Base-by-base conservation (phyloP, 92 coral and sea anemone genomes). In the Phenganax subtilis region DNA sequence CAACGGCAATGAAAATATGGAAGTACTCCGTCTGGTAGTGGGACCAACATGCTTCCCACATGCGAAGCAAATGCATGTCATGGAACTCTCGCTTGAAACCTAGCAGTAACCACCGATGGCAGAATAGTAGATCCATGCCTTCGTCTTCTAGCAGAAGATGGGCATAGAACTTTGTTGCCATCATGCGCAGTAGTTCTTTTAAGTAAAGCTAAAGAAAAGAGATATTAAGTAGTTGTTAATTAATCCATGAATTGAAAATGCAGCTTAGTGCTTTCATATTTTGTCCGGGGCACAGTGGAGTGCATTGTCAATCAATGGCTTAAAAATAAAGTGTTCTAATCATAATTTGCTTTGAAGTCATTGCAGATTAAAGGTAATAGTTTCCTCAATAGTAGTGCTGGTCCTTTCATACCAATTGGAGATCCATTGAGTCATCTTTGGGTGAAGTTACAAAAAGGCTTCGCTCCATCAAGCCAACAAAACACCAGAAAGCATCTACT, bases 21-120 rank as follows among this genome's bases (percentile, higher is more conserved):
- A 94, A 94, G 84, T 87, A 94, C 64, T 94, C 97, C 10, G 98
- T 94, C 80, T 94, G 97, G 77, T 94, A 94, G 61, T 89, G 97
- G n/a, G 97, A 94, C 98, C 98, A 94, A 72, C 97, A 94, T 8
- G 98, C 98, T 86, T 94, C 98, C 98, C 98, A 94, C 97, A 94
- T 94, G 54, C 91, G 89, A 57, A 94, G 87, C 44, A 94, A 97
- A 68, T 92, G 92, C 10, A 86, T 91, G 83, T 91, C 90, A 69
- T 88, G 90, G 85, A 94, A 94, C 87, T 94, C 98, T 80, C 98
- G 88, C 76, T 94, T 94, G 90, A 94, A 94, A 65, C 97, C 92
- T 63, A 94, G 90, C 69, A 94, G 82, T 17, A 94, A 82, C 98
- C 98, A 94, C 80, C 98, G 98, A 75, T 94, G 98, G 25, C 94